Conservation (phyloP, 2,888 invertebrate species). For the Macrosiphum euphorbiae region DNA sequence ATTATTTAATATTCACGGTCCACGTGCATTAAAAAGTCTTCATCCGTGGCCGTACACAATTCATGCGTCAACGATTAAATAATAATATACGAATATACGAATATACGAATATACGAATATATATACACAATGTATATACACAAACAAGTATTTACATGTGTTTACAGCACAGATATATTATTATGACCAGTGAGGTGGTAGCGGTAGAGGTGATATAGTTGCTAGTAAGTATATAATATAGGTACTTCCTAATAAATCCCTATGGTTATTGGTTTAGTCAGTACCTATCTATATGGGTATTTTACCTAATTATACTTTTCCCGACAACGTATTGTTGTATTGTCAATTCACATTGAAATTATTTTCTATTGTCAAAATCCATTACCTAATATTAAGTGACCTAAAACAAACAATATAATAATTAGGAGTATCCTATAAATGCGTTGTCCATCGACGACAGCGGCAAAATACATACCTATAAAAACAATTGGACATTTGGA, state of each 20-base stretch:
- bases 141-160: constrained; percentile 14
- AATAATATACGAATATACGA: background rate
- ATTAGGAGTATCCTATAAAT: background rate
- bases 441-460: background rate
- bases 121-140: background rate
- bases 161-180: background rate
- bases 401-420: background rate
- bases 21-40: constrained; percentile 24
- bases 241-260: too few species aligned
- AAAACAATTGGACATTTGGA: background rate
- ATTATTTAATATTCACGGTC: constrained; percentile 39
- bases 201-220: background rate
- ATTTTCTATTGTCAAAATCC: constrained; percentile 16
- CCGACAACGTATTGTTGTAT: background rate
- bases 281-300: background rate
- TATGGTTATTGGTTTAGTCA: background rate
- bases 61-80: background rate
- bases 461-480: too few species aligned
- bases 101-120: too few species aligned
- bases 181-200: background rate
- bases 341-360: constrained; percentile 5
- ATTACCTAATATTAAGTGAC: background rate
- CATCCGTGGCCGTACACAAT: constrained; percentile 32
- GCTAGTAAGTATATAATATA: background rate
- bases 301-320: constrained; percentile 7